Conservation (phyloP, 2,113 vertebrate species). For the Entosphenus tridentatus region DNA sequence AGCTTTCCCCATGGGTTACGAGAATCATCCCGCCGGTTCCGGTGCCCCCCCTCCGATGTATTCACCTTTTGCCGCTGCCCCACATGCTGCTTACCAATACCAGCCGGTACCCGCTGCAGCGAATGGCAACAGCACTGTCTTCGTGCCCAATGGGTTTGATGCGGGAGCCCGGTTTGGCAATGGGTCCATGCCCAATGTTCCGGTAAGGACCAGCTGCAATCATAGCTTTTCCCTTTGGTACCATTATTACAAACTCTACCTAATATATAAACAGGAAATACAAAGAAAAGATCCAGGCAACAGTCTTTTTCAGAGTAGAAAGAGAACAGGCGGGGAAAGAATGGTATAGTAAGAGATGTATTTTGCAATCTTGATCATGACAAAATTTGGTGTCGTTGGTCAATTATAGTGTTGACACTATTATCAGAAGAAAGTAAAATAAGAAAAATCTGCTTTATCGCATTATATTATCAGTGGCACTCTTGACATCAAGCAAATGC, state of each 20-base stretch:
- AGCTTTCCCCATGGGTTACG: too few relatives aligned
- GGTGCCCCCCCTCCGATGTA: too few relatives aligned
- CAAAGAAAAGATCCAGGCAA: not conserved
- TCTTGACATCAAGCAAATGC: too few relatives aligned
- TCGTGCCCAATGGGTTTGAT: not conserved
- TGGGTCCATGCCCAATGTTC: not conserved
- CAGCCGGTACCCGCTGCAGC: too few relatives aligned
- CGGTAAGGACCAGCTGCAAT: slow-evolving; percentile 3
- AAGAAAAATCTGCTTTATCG: too few relatives aligned
- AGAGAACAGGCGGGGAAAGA: not conserved
- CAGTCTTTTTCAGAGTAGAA: not conserved
- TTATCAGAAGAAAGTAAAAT: too few relatives aligned
- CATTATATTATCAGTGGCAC: too few relatives aligned
- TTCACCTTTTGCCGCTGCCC: too few relatives aligned
- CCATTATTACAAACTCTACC: not conserved
- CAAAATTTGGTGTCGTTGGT: slow-evolving; percentile 1
- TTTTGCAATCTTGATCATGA: not conserved
- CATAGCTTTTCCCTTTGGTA: not conserved
- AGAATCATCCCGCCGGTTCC: too few relatives aligned
- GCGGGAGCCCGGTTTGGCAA: slow-evolving; percentile 1
- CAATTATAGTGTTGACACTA: not conserved
- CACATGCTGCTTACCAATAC: too few relatives aligned
- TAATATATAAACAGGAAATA: not conserved
- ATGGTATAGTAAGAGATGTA: not conserved
- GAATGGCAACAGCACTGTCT: not conserved